phyloP scores from a whole-genome alignment of 2,113 vertebrate genomes.

The Rhagologus leucostigma region DNA sequence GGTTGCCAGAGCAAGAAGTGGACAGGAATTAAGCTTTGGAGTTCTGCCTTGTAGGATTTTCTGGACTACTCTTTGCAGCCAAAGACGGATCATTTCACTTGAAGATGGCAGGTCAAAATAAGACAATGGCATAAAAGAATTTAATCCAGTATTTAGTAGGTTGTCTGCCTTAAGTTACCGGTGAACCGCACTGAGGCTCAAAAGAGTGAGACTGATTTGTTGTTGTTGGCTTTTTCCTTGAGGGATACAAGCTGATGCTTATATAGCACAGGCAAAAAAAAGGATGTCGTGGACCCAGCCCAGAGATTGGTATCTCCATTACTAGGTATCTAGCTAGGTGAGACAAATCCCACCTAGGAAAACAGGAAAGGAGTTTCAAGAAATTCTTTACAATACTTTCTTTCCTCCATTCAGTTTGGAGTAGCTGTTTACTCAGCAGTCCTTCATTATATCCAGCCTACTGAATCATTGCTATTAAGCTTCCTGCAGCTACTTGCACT shows the following conservation, averaged over 20 bases:
- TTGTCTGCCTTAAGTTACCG: background rate
- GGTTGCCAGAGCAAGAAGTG: background rate
- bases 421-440: background rate
- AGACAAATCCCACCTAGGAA: background rate
- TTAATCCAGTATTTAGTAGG: background rate
- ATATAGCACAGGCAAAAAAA: background rate
- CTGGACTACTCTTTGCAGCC: background rate
- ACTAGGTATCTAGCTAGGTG: background rate
- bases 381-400: background rate
- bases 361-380: background rate
- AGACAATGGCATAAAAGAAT: background rate
- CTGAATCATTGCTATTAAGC: background rate
- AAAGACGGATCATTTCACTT: background rate
- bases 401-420: background rate
- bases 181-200: background rate
- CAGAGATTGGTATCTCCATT: background rate
- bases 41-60: background rate
- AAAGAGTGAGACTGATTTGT: background rate
- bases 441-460: background rate
- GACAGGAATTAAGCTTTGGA: background rate
- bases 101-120: background rate
- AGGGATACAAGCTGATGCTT: background rate
- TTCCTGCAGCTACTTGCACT: background rate
- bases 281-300: background rate
- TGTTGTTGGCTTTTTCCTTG: background rate